Base-by-base conservation (phyloP, 2,888 invertebrate genomes). In the Xylota sylvarum region DNA sequence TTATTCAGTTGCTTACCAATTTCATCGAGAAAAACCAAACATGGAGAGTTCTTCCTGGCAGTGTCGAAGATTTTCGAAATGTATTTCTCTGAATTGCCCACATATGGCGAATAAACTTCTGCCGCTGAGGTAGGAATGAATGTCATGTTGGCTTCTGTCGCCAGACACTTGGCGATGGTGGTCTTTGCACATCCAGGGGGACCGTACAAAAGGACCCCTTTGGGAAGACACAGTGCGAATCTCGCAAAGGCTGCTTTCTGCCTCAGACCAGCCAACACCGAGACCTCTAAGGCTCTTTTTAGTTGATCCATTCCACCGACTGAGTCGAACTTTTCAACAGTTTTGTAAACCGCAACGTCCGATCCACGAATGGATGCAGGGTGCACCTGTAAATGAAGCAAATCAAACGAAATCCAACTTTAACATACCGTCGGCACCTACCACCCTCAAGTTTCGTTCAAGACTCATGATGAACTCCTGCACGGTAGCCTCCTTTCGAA, bases 161-260 rank as follows among this genome's bases (percentile, higher is more conserved):
- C 94, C 37, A 94, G 90, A 14, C 94, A 94, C 88, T 94, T 93
- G 3, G 94, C 94, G 62, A 95, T 91, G 5, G 94, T 94, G 0
- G 95, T 95, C 91, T 95, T 95, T n/a, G 94, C 95, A 91, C 95
- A 95, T 1, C 95, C 95, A 0, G 95, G 95, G 5, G 95, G 95
- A 0, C 95, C 95, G 90, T 94, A 95, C 7, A 95, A 91, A 52
- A 95, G 90, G 37, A 95, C 92, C 30, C 95, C 94, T 90, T 93
- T 93, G 0, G 95, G 94, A 73, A 94, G 92, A 32, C 92, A 92
- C 43, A 95, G 91, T 5, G 94, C 94, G 88, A 95, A 93, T 43
- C 94, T 91, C 7, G 90, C 88, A 90, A 95, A 95, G 0, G 93
- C 92, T 30, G 93, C 93, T 0, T 94, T 93, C 86, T 94, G 92